phyloP scores from a whole-genome alignment of 2,113 vertebrate genomes.

The Cyanoramphus novaezelandiae region DNA sequence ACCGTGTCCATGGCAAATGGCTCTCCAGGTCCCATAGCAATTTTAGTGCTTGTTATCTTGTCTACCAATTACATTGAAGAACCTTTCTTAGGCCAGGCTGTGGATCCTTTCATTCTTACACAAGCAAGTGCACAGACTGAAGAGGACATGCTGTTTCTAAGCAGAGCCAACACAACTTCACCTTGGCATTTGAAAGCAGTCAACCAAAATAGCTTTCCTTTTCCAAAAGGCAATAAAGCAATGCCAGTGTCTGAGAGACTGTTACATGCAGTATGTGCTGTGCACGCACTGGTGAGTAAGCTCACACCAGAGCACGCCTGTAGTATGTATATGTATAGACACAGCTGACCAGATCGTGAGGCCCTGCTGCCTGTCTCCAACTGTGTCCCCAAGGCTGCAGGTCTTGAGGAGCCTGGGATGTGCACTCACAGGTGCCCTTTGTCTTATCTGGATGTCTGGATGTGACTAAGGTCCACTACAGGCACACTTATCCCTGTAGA shows the following conservation, averaged over 20 bases:
- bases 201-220: background rate
- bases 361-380: background rate
- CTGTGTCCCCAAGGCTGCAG: background rate
- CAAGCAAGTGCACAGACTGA: background rate
- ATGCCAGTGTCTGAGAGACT: background rate
- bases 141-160: background rate
- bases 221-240: background rate
- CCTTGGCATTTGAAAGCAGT: background rate
- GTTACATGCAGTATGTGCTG: background rate
- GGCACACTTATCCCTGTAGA: background rate
- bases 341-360: background rate
- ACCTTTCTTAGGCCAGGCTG: background rate
- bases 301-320: rapidly evolving
- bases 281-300: background rate
- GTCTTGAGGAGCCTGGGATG: background rate
- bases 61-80: background rate
- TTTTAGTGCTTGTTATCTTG: background rate
- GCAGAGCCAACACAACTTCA: background rate
- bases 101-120: background rate
- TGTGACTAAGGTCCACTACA: background rate
- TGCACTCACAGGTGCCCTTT: background rate
- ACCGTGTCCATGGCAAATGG: background rate
- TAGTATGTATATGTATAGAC: background rate
- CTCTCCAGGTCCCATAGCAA: background rate
- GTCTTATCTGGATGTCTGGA: background rate